Conservation (phyloP, 2,888 invertebrate species). For the Cosmorhoe ocellata region DNA sequence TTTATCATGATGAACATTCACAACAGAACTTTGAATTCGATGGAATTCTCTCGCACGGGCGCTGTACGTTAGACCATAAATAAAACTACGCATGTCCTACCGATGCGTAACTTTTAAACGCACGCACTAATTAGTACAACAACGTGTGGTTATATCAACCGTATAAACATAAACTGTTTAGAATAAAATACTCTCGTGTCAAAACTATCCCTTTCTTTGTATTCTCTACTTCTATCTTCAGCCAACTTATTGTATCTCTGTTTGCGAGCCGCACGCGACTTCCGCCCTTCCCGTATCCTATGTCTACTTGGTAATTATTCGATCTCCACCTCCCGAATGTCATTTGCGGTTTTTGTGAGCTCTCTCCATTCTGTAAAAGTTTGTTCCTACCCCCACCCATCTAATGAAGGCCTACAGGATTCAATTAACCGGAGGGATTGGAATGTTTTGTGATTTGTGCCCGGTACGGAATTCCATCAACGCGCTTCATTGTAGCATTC, state of each 20-base stretch:
- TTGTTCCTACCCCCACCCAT: constrained; percentile 64
- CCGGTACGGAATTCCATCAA: constrained; percentile 67
- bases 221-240: neutral
- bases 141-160: too few relatives aligned
- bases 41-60: too few relatives aligned
- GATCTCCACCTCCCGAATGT: constrained; percentile 67
- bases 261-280: constrained; percentile 31
- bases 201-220: neutral
- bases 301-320: constrained; percentile 60
- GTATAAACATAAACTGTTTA: too few relatives aligned
- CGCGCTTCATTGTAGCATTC: constrained; percentile 58
- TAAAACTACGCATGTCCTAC: too few relatives aligned
- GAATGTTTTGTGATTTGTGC: constrained; percentile 78
- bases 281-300: constrained; percentile 19
- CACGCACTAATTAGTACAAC: too few relatives aligned
- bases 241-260: constrained; percentile 5
- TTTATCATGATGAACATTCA: too few relatives aligned
- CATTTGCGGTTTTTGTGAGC: constrained; percentile 75
- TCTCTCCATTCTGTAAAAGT: constrained; percentile 65
- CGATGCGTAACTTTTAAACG: too few relatives aligned
- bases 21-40: too few relatives aligned
- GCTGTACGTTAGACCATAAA: too few relatives aligned
- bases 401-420: constrained; percentile 79
- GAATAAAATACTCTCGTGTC: too few relatives aligned
- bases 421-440: constrained; percentile 76